Percentiles rank a stretch among this genome's conserved stretches.
Evolutionary conservation across 2,888 invertebrate species (phyloP).

Genomic region (Frankliniella intonsa): DNA sequence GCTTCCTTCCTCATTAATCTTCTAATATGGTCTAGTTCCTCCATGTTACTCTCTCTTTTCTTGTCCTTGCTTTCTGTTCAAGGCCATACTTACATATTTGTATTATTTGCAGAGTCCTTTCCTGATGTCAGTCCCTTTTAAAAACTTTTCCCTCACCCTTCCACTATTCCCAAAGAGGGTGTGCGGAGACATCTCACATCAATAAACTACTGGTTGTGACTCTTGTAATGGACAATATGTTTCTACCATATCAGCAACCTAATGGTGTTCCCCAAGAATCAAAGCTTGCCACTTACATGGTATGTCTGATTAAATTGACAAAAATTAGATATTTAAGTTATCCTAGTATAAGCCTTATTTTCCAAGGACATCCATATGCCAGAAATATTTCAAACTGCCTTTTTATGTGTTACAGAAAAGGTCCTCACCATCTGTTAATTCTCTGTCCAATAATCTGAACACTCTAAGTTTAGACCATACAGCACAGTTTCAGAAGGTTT

Average conservation of each 20-base stretch:
- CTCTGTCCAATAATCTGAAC: constrained; percentile 13
- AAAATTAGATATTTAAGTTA: constrained; percentile 32
- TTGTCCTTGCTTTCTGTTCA: constrained; percentile 1
- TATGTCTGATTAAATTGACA: constrained; percentile 43
- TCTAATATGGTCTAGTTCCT: background rate
- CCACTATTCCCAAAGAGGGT: background rate
- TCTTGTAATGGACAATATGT: constrained; percentile 68
- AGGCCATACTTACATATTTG: background rate
- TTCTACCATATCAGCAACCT: constrained; percentile 60
- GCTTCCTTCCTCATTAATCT: no score
- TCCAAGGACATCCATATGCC: constrained; percentile 39
- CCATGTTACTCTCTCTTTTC: background rate
- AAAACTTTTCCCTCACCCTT: background rate
- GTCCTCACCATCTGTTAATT: background rate
- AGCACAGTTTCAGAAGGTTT: background rate
- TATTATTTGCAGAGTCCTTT: constrained; percentile 8
- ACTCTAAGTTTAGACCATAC: constrained; percentile 5
- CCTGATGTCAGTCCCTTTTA: background rate
- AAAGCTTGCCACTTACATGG: constrained; percentile 81
- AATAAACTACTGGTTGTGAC: background rate
- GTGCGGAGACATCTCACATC: background rate
- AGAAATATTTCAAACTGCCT: background rate
- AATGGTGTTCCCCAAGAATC: constrained; percentile 78
- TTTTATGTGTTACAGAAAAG: background rate
- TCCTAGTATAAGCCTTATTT: constrained; percentile 39